A percentile compares a stretch with the other conserved stretches of the same genome.
Conservation (phyloP, 2,797 vertebrate species). For the Sebastes minor region DNA sequence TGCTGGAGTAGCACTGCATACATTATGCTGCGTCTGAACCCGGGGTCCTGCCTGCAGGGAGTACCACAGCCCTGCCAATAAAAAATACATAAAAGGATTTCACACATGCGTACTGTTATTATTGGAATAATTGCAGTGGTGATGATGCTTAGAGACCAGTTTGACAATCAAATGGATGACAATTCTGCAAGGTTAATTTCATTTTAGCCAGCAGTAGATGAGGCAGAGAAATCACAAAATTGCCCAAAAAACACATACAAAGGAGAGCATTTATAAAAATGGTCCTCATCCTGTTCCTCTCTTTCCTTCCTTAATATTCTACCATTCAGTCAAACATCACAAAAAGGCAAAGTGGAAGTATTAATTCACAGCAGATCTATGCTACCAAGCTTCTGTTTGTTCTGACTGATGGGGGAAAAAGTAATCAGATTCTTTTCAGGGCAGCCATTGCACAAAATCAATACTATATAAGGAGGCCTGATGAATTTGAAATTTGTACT, state of each 20-base stretch:
- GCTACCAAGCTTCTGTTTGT: slow-evolving; percentile 45
- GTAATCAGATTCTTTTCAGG: slow-evolving; percentile 75
- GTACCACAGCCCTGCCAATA: slow-evolving; percentile 53
- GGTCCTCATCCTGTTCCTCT: neutral
- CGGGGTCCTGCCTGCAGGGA: slow-evolving; percentile 62
- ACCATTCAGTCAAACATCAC: neutral
- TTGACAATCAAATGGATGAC: neutral
- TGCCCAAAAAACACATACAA: neutral
- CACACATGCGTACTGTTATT: slow-evolving; percentile 37
- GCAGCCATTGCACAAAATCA: slow-evolving; percentile 78
- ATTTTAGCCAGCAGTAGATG: neutral
- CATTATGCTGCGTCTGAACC: slow-evolving; percentile 72
- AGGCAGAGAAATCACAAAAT: neutral
- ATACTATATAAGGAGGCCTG: slow-evolving; percentile 80
- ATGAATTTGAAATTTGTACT: slow-evolving; percentile 84
- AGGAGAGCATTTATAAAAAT: neutral
- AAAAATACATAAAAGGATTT: slow-evolving; percentile 63
- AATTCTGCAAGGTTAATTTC: neutral
- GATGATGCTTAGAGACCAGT: neutral
- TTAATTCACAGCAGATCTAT: slow-evolving; percentile 17
- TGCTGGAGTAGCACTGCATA: slow-evolving; percentile 62
- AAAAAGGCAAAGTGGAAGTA: slow-evolving; percentile 21
- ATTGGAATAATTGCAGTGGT: slow-evolving; percentile 10
- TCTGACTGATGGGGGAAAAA: slow-evolving; percentile 52
- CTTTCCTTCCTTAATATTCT: neutral